These are phyloP conservation scores for Lingula anatina DNA, from an alignment of 2,888 invertebrate genomes.

Conservation along the genomic window DNA sequence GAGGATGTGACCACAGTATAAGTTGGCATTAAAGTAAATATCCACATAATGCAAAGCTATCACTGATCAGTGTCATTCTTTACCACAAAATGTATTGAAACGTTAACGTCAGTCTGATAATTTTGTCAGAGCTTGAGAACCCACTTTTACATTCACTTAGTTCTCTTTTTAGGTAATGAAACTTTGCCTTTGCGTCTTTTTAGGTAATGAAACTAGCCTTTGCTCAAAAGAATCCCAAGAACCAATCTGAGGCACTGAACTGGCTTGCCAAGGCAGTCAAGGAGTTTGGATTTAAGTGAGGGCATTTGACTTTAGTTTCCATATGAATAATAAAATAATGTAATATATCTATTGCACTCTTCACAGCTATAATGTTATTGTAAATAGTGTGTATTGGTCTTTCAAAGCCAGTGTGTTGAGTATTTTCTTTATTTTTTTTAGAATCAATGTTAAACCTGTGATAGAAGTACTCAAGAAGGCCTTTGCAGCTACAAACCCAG, in stretches of 20 bases:
- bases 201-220: conserved; percentile 69
- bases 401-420: not conserved
- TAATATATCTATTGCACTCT: not conserved
- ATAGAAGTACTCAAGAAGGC: conserved; percentile 66
- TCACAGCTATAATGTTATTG: not conserved
- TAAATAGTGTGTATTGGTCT: not conserved
- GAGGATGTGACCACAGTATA: too few species aligned
- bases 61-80: too few species aligned
- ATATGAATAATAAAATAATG: too few species aligned
- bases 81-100: too few species aligned
- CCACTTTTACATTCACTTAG: too few species aligned
- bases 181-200: conserved; percentile 50
- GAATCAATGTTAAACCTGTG: conserved; percentile 42
- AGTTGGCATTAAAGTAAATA: too few species aligned
- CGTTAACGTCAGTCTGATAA: too few species aligned
- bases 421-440: conserved; percentile 46
- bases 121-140: too few species aligned
- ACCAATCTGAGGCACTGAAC: conserved; percentile 75
- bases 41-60: too few species aligned
- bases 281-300: conserved; percentile 81
- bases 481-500: conserved; percentile 76
- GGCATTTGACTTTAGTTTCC: too few species aligned
- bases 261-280: conserved; percentile 75
- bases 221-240: conserved; percentile 84
- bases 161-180: too few species aligned